A percentile compares a stretch with the other conserved stretches of the same genome.
These are phyloP conservation scores for Camponotus vicinus DNA, from an alignment of 1,140 invertebrate genomes.

Conservation along the genomic window DNA sequence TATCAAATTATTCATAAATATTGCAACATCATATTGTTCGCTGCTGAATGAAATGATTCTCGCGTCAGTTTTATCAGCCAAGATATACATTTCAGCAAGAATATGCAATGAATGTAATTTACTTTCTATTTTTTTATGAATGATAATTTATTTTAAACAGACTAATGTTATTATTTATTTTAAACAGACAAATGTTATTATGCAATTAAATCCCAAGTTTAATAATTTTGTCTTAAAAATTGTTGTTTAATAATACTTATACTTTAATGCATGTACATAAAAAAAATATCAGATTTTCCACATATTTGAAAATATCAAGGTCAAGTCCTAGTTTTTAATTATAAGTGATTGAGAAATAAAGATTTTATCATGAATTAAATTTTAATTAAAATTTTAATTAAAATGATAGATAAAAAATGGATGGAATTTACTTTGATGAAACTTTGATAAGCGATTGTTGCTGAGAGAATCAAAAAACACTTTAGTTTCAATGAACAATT, in stretches of 20 bases:
- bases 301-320: too few relatives aligned
- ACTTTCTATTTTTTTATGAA: conserved; percentile 1
- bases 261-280: too few relatives aligned
- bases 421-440: not conserved
- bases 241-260: too few relatives aligned
- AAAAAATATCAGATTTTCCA: too few relatives aligned
- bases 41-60: not conserved
- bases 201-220: too few relatives aligned
- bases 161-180: not conserved
- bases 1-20: conserved; percentile 16
- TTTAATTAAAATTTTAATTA: not conserved
- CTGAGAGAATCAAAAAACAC: not conserved
- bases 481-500: not conserved
- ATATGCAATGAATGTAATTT: not conserved
- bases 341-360: not conserved
- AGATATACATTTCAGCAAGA: not conserved
- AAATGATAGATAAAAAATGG: not conserved
- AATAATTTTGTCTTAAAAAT: too few relatives aligned
- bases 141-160: conserved; percentile 17
- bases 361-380: not conserved
- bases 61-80: not conserved
- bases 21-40: not conserved
- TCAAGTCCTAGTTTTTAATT: not conserved
- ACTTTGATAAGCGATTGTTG: conserved; percentile 4
- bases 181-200: too few relatives aligned